Evolutionary conservation across 2,113 vertebrate genomes (phyloP).

Genomic region (Limanda limanda): DNA sequence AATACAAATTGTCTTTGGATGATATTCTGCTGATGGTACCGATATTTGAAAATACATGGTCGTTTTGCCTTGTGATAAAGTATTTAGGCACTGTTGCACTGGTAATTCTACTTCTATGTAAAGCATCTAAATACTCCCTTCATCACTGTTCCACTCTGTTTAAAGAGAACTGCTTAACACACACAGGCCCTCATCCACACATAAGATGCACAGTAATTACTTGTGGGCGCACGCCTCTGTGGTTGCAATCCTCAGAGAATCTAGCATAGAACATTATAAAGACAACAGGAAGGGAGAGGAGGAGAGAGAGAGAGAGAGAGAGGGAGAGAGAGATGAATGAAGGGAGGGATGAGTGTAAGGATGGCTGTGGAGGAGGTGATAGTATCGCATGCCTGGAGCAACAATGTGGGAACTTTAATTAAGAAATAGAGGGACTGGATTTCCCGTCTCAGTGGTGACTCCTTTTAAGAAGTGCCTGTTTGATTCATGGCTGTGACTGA

Average conservation of each 20-base stretch:
- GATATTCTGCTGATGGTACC: too few species aligned
- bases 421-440: slow-evolving; percentile 68
- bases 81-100: not conserved
- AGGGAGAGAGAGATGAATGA: slow-evolving; percentile 42
- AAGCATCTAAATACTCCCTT: too few species aligned
- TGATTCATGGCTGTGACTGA: slow-evolving; percentile 57
- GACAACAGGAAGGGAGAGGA: slow-evolving; percentile 29
- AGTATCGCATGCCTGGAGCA: slow-evolving; percentile 68
- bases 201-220: slow-evolving; percentile 47
- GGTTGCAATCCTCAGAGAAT: slow-evolving; percentile 36
- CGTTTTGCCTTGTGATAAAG: not conserved
- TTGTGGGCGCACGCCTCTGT: slow-evolving; percentile 43
- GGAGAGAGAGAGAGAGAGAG: slow-evolving; percentile 9
- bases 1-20: too few species aligned
- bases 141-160: not conserved
- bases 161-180: slow-evolving; percentile 27
- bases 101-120: not conserved
- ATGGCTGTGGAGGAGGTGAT: slow-evolving; percentile 67
- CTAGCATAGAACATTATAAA: slow-evolving; percentile 62
- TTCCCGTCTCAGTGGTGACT: slow-evolving; percentile 61
- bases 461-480: slow-evolving; percentile 55
- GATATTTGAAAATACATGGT: too few species aligned
- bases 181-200: slow-evolving; percentile 16
- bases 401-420: slow-evolving; percentile 72
- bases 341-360: slow-evolving; percentile 40